Evolutionary conservation across 2,797 vertebrate species (phyloP).

Genomic region (Staurois parvus): DNA sequence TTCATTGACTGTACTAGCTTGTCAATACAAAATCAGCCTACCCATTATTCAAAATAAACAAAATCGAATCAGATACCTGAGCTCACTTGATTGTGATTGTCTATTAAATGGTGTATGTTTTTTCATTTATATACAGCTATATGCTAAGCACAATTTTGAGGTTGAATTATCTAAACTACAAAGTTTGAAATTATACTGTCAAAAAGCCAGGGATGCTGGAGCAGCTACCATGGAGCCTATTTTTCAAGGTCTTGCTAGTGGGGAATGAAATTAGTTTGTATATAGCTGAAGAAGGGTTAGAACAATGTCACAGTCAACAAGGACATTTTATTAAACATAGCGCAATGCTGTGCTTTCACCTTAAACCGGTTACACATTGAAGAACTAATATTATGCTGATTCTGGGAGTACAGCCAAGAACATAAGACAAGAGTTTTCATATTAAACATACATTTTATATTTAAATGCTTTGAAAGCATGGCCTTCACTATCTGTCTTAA

Average conservation of each 20-base stretch:
- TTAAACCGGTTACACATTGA: background rate
- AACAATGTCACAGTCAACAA: constrained; percentile 21
- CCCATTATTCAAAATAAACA: too few species aligned
- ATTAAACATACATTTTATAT: constrained; percentile 24
- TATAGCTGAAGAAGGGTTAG: background rate
- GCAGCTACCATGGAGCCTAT: background rate
- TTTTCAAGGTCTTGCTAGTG: background rate
- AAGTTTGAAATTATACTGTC: background rate
- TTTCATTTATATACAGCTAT: too few species aligned
- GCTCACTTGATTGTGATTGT: background rate
- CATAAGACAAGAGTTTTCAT: constrained; percentile 23
- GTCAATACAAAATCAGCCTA: too few species aligned
- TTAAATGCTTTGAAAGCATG: constrained; percentile 25
- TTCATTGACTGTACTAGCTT: background rate
- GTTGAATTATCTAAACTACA: background rate
- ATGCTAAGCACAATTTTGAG: too few species aligned
- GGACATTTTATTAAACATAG: constrained; percentile 10
- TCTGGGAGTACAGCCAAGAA: constrained; percentile 38
- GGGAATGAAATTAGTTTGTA: background rate
- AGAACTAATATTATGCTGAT: constrained; percentile 26
- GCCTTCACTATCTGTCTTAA: background rate
- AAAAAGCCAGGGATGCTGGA: background rate
- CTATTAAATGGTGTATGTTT: background rate
- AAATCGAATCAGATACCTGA: too few species aligned
- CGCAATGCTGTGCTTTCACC: background rate